Conservation (phyloP, 2,888 invertebrate species). For the Morpho achilles region DNA sequence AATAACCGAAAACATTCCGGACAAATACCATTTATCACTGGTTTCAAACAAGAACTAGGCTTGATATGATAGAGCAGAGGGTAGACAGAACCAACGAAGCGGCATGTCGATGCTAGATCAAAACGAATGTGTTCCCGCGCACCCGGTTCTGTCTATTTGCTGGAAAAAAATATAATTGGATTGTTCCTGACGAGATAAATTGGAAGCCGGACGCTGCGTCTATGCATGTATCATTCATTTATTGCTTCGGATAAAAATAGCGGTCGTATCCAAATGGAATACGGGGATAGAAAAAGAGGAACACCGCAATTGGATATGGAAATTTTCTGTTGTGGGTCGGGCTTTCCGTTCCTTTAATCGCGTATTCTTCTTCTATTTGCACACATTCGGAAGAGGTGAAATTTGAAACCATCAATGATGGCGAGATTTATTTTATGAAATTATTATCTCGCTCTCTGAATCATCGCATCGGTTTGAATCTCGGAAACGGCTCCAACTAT, state of each 20-base stretch:
- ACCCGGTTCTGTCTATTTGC: constrained; percentile 51
- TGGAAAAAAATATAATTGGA: constrained; percentile 66
- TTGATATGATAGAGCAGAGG: constrained; percentile 30
- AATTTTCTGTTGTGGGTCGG: constrained; percentile 23
- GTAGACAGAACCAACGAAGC: constrained; percentile 43
- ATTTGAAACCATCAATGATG: background rate
- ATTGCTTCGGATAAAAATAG: constrained; percentile 43
- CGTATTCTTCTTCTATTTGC: constrained; percentile 10
- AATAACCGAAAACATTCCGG: no score
- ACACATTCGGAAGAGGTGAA: constrained; percentile 3
- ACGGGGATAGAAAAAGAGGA: constrained; percentile 20
- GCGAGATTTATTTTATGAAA: no score
- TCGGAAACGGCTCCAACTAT: no score
- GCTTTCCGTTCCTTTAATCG: constrained; percentile 21
- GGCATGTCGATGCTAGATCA: constrained; percentile 31
- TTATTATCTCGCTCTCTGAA: no score
- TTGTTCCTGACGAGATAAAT: constrained; percentile 64
- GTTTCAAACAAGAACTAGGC: constrained; percentile 3
- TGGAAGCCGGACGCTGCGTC: constrained; percentile 42
- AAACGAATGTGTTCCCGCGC: constrained; percentile 47
- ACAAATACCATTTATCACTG: no score
- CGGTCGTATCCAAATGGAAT: constrained; percentile 25
- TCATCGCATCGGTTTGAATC: no score
- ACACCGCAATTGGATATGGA: constrained; percentile 26
- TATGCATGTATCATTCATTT: constrained; percentile 45